Conservation (phyloP, 2,113 vertebrate species). For the Axis porcinus region DNA sequence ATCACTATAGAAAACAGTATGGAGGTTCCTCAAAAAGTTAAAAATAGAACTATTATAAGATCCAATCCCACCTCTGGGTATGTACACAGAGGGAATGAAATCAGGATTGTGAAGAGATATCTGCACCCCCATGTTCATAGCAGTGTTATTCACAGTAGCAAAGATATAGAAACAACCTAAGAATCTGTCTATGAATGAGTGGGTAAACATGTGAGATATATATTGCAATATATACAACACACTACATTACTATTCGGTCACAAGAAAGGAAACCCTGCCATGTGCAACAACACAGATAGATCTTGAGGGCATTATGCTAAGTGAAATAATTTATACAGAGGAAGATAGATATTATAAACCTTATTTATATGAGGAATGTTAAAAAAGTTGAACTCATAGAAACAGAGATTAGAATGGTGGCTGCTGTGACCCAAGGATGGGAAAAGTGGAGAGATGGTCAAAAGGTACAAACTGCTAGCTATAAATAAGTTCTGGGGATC, state of each 20-base stretch:
- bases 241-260: background rate
- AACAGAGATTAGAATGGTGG: background rate
- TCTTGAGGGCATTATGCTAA: background rate
- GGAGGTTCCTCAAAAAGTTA: background rate
- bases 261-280: background rate
- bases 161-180: background rate
- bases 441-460: background rate
- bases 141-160: background rate
- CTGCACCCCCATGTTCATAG: background rate
- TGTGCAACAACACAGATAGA: background rate
- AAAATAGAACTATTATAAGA: background rate
- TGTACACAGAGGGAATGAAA: background rate
- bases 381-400: background rate
- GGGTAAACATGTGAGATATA: background rate
- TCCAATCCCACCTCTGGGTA: background rate
- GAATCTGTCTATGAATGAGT: background rate
- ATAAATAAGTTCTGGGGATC: background rate
- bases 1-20: background rate
- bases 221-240: background rate
- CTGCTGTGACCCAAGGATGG: no score
- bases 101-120: background rate
- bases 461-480: background rate
- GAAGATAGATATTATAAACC: background rate
- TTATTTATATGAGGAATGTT: background rate
- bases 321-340: background rate